Conservation (phyloP, 2,113 vertebrate species). For the Prinia subflava region DNA sequence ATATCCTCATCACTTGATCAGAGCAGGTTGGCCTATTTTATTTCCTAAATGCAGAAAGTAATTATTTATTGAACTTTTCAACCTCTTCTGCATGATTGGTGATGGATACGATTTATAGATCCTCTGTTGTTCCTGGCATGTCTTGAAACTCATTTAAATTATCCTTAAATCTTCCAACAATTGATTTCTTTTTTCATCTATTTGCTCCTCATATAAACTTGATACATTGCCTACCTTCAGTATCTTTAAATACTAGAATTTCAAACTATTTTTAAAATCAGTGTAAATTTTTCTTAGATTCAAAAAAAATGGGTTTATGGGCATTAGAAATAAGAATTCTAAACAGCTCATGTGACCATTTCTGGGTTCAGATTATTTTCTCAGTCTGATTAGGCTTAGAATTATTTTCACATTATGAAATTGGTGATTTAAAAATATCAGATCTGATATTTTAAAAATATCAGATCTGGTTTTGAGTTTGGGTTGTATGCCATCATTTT, state of each 20-base stretch:
- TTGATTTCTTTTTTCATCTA: background rate
- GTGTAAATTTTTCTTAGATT: background rate
- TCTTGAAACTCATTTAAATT: constrained; percentile 35
- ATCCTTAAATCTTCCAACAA: background rate
- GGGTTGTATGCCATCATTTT: background rate
- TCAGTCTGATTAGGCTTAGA: background rate
- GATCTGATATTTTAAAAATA: background rate
- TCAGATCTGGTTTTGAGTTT: background rate
- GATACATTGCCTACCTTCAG: background rate
- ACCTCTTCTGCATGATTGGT: constrained; percentile 24
- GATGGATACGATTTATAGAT: background rate
- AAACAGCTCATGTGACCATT: background rate
- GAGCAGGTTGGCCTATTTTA: background rate
- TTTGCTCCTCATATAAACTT: background rate
- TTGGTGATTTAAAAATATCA: background rate
- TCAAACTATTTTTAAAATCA: background rate
- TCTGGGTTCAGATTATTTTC: background rate
- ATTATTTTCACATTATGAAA: background rate
- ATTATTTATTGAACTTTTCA: constrained; percentile 52
- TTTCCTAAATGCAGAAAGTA: constrained; percentile 29
- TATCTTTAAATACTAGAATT: background rate
- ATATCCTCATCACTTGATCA: background rate
- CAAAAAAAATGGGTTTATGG: background rate
- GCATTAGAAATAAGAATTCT: background rate
- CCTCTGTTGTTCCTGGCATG: background rate